Percentiles rank a stretch among this genome's conserved stretches.
Conservation (phyloP, 2,797 vertebrate species). For the Buceros bicornis region DNA sequence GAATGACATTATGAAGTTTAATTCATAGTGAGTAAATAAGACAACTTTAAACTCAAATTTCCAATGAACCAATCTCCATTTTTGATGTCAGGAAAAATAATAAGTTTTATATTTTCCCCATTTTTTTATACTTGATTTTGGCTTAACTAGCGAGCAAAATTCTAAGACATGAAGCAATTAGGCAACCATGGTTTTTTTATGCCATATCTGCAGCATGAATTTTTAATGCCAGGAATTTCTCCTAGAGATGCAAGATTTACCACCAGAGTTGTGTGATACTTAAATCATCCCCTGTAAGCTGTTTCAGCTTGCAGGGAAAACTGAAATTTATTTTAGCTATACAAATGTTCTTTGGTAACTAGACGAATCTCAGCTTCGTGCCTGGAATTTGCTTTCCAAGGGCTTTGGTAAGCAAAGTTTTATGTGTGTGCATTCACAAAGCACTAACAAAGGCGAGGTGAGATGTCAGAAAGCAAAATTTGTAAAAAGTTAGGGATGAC, state of each 20-base stretch:
- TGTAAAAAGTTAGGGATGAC: background rate
- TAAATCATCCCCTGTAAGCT: slow-evolving; percentile 21
- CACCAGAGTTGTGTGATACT: background rate
- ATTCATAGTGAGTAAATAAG: background rate
- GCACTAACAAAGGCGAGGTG: background rate
- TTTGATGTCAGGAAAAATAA: background rate
- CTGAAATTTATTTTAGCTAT: slow-evolving; percentile 28
- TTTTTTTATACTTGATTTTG: background rate
- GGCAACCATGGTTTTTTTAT: slow-evolving; percentile 16
- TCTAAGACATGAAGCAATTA: slow-evolving; percentile 44
- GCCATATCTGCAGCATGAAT: background rate
- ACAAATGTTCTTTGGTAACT: slow-evolving; percentile 26
- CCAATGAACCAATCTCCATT: background rate
- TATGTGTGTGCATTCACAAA: background rate
- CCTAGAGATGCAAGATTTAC: background rate
- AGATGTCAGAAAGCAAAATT: background rate
- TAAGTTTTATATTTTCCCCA: background rate
- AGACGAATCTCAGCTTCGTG: slow-evolving; percentile 1
- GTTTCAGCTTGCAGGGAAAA: background rate
- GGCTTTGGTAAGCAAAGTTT: background rate
- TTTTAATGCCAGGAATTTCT: slow-evolving; percentile 2
- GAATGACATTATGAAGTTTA: background rate
- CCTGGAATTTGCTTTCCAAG: slow-evolving; percentile 13
- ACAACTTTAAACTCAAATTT: background rate
- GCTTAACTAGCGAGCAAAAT: slow-evolving; percentile 5